A percentile compares a stretch with the other conserved stretches of the same genome.
These are phyloP conservation scores for Aviceda subcristata DNA, from an alignment of 2,113 vertebrate species.

Conservation along the genomic window DNA sequence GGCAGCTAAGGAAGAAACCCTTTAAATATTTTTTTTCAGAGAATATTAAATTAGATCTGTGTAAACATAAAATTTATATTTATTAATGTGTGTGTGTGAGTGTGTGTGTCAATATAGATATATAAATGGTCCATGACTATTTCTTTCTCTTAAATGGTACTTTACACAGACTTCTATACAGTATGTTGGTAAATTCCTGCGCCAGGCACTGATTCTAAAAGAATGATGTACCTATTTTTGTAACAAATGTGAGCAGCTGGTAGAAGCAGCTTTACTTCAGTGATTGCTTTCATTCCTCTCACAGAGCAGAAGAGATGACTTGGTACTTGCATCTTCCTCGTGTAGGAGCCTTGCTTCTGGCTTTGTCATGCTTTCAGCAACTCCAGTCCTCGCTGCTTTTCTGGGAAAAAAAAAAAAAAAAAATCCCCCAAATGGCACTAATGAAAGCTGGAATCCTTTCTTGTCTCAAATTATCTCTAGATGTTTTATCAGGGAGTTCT, in stretches of 20 bases:
- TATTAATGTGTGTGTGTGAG: slow-evolving; percentile 27
- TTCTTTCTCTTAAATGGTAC: slow-evolving; percentile 58
- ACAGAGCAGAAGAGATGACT: background rate
- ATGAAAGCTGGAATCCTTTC: background rate
- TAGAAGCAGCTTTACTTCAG: slow-evolving; percentile 10
- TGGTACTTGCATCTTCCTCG: background rate
- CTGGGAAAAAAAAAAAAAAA: background rate
- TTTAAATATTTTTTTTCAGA: slow-evolving; percentile 38
- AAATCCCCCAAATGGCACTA: background rate
- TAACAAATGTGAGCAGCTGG: background rate
- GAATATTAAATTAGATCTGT: slow-evolving; percentile 57
- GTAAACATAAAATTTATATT: slow-evolving; percentile 56
- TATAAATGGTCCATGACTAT: slow-evolving; percentile 51
- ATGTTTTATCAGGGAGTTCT: background rate
- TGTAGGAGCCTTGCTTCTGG: background rate
- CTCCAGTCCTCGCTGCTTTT: background rate
- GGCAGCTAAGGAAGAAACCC: slow-evolving; percentile 52
- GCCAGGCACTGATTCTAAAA: slow-evolving; percentile 26
- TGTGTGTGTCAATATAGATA: slow-evolving; percentile 20
- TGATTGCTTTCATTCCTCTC: slow-evolving; percentile 3
- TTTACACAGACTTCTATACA: slow-evolving; percentile 33
- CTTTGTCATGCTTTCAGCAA: background rate
- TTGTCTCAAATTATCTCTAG: background rate
- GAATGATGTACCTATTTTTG: background rate
- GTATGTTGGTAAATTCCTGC: background rate